Percentiles rank a stretch among this genome's conserved stretches.
phyloP scores from a whole-genome alignment of 2,797 vertebrate species.

The Gephyroberyx darwinii region DNA sequence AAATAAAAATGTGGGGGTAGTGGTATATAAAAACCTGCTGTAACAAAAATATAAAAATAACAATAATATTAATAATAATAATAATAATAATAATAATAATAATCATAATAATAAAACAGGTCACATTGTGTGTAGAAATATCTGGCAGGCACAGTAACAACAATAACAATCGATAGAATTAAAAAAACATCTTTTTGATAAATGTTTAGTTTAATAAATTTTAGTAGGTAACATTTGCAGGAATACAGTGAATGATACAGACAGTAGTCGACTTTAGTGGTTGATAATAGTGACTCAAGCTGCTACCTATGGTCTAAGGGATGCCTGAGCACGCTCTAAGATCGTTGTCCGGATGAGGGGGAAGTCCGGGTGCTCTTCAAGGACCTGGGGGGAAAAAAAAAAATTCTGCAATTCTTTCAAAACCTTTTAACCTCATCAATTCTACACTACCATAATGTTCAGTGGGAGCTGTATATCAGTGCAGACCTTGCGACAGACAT shows the following conservation, averaged over 20 bases:
- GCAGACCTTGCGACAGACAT: slow-evolving; percentile 79
- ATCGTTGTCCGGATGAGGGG: slow-evolving; percentile 79
- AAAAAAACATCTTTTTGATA: neutral
- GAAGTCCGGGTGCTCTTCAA: slow-evolving; percentile 76
- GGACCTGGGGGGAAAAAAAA: slow-evolving; percentile 65
- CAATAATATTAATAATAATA: neutral
- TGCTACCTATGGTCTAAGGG: slow-evolving; percentile 66
- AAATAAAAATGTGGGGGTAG: neutral
- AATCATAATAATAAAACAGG: neutral
- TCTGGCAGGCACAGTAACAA: neutral
- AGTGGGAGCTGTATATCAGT: neutral
- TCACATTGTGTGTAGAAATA: neutral
- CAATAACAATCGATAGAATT: neutral
- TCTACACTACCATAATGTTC: neutral
- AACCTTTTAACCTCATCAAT: neutral
- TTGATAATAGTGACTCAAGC: neutral
- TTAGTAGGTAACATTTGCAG: neutral
- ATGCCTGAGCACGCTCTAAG: slow-evolving; percentile 74
- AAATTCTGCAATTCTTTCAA: neutral
- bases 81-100: neutral
- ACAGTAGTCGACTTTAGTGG: neutral
- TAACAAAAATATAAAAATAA: neutral
- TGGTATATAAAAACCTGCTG: neutral
- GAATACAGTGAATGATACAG: neutral
- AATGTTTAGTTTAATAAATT: neutral